A percentile compares a stretch with the other conserved stretches of the same genome.
Conservation (phyloP, 2,888 invertebrate genomes). For the Axea sp. region DNA sequence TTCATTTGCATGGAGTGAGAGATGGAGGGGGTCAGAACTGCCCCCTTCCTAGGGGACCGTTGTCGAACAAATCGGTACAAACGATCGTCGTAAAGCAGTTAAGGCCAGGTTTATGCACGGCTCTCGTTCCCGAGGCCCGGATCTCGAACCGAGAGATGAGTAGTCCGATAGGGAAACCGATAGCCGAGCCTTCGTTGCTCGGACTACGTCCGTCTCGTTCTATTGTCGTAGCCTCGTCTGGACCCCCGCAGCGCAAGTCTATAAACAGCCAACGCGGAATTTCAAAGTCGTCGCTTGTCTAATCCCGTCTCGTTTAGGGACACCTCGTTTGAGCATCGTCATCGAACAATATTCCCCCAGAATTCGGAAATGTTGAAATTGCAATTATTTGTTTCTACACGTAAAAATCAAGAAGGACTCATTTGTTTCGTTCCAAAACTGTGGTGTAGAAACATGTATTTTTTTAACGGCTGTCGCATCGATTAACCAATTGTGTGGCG, state of each 20-base stretch:
- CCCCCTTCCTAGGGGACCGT: constrained; percentile 60
- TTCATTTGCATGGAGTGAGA: constrained; percentile 50
- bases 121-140: constrained; percentile 66
- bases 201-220: constrained; percentile 44
- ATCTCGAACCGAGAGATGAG: constrained; percentile 64
- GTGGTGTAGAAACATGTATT: no score
- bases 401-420: no score
- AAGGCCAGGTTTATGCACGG: constrained; percentile 75
- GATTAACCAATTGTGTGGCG: no score
- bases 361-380: constrained; percentile 16
- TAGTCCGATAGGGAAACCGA: constrained; percentile 73
- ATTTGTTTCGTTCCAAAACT: no score
- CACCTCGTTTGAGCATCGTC: constrained; percentile 34
- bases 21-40: constrained; percentile 45
- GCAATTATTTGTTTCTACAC: background rate
- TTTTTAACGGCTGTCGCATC: no score
- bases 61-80: constrained; percentile 80
- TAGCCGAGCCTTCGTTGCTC: constrained; percentile 66
- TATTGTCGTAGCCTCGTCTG: constrained; percentile 63
- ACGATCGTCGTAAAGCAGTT: constrained; percentile 79
- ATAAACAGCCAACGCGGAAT: constrained; percentile 69
- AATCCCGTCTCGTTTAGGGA: constrained; percentile 16
- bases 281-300: constrained; percentile 65
- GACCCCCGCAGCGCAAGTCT: constrained; percentile 71
- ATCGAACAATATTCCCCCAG: constrained; percentile 2